These are phyloP conservation scores for Drosophila nigricruria DNA, from an alignment of 2,888 invertebrate genomes.

Conservation along the genomic window DNA sequence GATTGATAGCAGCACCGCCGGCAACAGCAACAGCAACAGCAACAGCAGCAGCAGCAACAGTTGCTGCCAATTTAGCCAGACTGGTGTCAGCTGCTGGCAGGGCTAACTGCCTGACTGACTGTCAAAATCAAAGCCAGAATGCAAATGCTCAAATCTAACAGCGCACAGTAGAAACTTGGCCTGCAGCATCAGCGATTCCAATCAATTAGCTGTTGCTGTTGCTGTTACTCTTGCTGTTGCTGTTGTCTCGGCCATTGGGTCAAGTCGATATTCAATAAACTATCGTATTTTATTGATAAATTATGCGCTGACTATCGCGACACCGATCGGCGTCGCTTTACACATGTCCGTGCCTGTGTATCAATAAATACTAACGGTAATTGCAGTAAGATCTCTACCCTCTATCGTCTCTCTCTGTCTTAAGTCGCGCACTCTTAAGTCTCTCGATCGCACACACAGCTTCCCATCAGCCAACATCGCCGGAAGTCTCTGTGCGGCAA, in stretches of 20 bases:
- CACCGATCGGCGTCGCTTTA: slow-evolving; percentile 76
- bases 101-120: slow-evolving; percentile 35
- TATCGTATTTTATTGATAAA: slow-evolving; percentile 73
- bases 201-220: slow-evolving; percentile 59
- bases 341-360: slow-evolving; percentile 69
- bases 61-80: slow-evolving; percentile 45
- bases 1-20: slow-evolving; percentile 71
- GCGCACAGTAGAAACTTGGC: slow-evolving; percentile 18
- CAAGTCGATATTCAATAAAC: slow-evolving; percentile 65
- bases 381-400: slow-evolving; percentile 16
- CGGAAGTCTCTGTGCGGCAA: slow-evolving; percentile 74
- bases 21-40: slow-evolving; percentile 46
- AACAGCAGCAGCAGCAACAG: slow-evolving; percentile 27
- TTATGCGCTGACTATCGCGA: slow-evolving; percentile 69
- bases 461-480: slow-evolving; percentile 56
- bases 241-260: slow-evolving; percentile 63
- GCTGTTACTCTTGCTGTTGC: slow-evolving; percentile 1
- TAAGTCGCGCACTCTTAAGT: background rate
- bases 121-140: slow-evolving; percentile 37
- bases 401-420: background rate
- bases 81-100: slow-evolving; percentile 29
- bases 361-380: slow-evolving; percentile 76
- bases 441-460: slow-evolving; percentile 27
- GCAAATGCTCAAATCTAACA: slow-evolving; percentile 21
- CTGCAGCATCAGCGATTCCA: slow-evolving; percentile 52